A percentile compares a stretch with the other conserved stretches of the same genome.
Evolutionary conservation across 2,888 invertebrate species (phyloP).

Genomic region (Anarsia innoxiella): DNA sequence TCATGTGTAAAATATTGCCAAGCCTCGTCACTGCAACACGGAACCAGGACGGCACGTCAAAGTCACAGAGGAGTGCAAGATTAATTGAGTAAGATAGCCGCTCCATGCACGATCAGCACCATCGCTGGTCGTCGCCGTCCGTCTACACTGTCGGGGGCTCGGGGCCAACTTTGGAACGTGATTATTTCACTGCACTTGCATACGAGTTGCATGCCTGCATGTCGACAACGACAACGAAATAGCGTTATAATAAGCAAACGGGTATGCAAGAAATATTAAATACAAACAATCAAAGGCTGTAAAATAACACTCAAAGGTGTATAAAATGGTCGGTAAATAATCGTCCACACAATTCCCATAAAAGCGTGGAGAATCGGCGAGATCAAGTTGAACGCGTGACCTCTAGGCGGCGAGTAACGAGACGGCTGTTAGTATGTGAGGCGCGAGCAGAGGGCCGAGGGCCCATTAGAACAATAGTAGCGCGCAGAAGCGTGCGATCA

Average conservation of each 20-base stretch:
- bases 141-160: too few relatives aligned
- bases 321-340: conserved; percentile 33
- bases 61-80: conserved; percentile 51
- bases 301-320: conserved; percentile 25
- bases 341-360: conserved; percentile 43
- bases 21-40: conserved; percentile 57
- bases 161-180: conserved; percentile 22
- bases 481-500: conserved; percentile 62
- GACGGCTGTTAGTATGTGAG: conserved; percentile 43
- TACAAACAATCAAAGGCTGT: conserved; percentile 28
- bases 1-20: conserved; percentile 73
- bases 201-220: conserved; percentile 6
- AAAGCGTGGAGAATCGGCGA: conserved; percentile 51
- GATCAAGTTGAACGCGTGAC: conserved; percentile 58
- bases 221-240: background rate
- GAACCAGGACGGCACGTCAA: conserved; percentile 60
- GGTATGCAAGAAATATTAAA: conserved; percentile 22
- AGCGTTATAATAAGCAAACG: conserved; percentile 3
- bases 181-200: conserved; percentile 13
- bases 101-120: conserved; percentile 49
- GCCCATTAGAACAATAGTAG: conserved; percentile 67
- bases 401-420: conserved; percentile 46
- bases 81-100: conserved; percentile 57
- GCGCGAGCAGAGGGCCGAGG: conserved; percentile 36
- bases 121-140: too few relatives aligned